Evolutionary conservation across 2,113 vertebrate species (phyloP).

Genomic region (Tylochromis polylepis): DNA sequence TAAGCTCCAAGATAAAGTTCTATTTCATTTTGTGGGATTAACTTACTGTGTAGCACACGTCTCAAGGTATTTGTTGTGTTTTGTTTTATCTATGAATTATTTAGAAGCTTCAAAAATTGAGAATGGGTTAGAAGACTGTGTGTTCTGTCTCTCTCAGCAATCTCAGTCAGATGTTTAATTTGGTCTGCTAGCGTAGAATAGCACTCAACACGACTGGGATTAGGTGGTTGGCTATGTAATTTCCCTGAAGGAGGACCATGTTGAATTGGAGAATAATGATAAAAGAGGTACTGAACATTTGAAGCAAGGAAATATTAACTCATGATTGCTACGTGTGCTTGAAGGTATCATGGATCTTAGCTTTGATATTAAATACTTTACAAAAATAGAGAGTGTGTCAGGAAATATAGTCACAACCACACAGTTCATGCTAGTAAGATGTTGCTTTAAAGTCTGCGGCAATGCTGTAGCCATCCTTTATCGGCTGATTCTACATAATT

Average conservation of each 20-base stretch:
- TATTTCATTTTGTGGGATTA: constrained; percentile 79
- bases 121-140: constrained; percentile 43
- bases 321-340: constrained; percentile 31
- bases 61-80: constrained; percentile 78
- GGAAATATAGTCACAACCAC: background rate
- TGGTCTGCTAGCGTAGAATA: constrained; percentile 62
- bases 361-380: background rate
- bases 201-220: constrained; percentile 57
- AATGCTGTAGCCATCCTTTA: background rate
- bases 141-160: constrained; percentile 55
- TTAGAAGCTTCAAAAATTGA: constrained; percentile 65
- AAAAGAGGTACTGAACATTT: constrained; percentile 64
- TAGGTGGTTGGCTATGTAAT: constrained; percentile 63
- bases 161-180: constrained; percentile 73
- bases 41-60: constrained; percentile 64
- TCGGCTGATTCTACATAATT: constrained; percentile 48
- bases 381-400: background rate
- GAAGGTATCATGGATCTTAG: constrained; percentile 26
- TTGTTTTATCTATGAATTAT: constrained; percentile 81
- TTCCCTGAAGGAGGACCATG: constrained; percentile 73
- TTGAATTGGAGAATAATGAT: constrained; percentile 72
- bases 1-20: constrained; percentile 73
- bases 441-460: background rate
- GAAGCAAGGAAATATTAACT: constrained; percentile 51
- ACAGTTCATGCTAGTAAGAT: background rate